These are phyloP conservation scores for Sebastes kiyomatsui DNA, from an alignment of 2,797 vertebrate genomes.

Conservation along the genomic window DNA sequence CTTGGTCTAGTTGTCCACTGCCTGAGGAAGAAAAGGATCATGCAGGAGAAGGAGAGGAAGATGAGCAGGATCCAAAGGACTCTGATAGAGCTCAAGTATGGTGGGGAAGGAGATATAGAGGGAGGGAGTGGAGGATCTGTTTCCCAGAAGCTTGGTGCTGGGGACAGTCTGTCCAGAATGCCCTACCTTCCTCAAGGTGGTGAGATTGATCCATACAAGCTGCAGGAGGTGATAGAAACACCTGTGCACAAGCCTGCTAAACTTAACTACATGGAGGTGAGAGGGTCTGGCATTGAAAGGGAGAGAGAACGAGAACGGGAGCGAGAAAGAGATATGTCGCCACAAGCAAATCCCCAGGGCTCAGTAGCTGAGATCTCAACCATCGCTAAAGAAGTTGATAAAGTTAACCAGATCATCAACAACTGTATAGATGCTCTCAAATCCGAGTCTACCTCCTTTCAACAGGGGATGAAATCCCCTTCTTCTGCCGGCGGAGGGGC, in stretches of 20 bases:
- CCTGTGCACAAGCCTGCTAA: constrained; percentile 88
- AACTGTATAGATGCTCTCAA: constrained; percentile 99
- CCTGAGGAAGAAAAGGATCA: constrained; percentile 88
- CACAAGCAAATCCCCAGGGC: constrained; percentile 86
- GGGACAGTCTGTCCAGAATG: constrained; percentile 89
- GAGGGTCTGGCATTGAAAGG: constrained; percentile 87
- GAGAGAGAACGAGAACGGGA: constrained; percentile 62
- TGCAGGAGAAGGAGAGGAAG: constrained; percentile 87
- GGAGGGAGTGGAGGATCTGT: constrained; percentile 77
- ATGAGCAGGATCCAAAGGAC: constrained; percentile 95
- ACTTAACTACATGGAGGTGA: constrained; percentile 96
- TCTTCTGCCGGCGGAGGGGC: constrained; percentile 83
- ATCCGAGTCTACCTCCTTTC: constrained; percentile 95
- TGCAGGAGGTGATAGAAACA: constrained; percentile 90
- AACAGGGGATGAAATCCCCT: constrained; percentile 80
- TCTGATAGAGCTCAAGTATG: constrained; percentile 94
- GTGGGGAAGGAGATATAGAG: constrained; percentile 73
- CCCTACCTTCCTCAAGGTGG: constrained; percentile 89
- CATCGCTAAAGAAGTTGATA: constrained; percentile 98
- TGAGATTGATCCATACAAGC: constrained; percentile 91
- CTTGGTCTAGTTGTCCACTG: constrained; percentile 92
- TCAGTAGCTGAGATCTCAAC: constrained; percentile 97
- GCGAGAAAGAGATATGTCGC: constrained; percentile 86
- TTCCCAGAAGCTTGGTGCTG: constrained; percentile 87
- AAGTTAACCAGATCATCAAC: constrained; percentile 99